Base-by-base conservation (phyloP, 2,888 invertebrate genomes). In the Sphaerophoria rueppellii region DNA sequence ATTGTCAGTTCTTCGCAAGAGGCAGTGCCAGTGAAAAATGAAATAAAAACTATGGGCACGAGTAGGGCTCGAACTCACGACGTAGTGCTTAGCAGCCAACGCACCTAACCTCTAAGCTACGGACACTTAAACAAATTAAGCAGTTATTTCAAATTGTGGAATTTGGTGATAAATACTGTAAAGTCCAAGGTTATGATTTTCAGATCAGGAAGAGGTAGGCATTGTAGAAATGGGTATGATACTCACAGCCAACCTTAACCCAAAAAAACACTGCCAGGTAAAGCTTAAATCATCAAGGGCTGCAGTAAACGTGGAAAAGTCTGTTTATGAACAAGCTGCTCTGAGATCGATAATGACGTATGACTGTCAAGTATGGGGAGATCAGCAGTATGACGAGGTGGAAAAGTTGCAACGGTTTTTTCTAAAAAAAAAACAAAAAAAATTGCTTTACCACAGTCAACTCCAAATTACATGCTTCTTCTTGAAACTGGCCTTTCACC, bases 301-400 rank as follows among this genome's bases (percentile, higher is more conserved):
- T 37, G 58, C 58, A 11, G 37, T 58, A 37, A 58, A 58, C 12
- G n/a, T n/a, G n/a, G n/a, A n/a, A n/a, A n/a, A n/a, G n/a, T n/a
- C n/a, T n/a, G n/a, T n/a, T n/a, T n/a, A n/a, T n/a, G n/a, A n/a
- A n/a, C n/a, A n/a, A n/a, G 37, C 57, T n/a, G 57, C 57, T 58
- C 6, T 50, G n/a, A 14, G 48, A 16, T 50, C 48, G 4, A 50
- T 50, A 9, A 50, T 50, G 14, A 50, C 14, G 4, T 50, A 50
- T 50, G 48, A 16, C 4, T 50, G 14, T 0, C 48, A 50, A 3
- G 48, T 50, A 50, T 14, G 48, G 48, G 48, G 48, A 24, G 16
- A 52, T 52, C 52, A 24, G 11, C 52, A 52, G 6, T 24, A 52
- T 52, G 52, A 16, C 11, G 24, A 52, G 9, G 52, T 52, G 16